A percentile compares a stretch with the other conserved stretches of the same genome.
Conservation (phyloP, 2,888 invertebrate genomes). For the Micoletzkya japonica region DNA sequence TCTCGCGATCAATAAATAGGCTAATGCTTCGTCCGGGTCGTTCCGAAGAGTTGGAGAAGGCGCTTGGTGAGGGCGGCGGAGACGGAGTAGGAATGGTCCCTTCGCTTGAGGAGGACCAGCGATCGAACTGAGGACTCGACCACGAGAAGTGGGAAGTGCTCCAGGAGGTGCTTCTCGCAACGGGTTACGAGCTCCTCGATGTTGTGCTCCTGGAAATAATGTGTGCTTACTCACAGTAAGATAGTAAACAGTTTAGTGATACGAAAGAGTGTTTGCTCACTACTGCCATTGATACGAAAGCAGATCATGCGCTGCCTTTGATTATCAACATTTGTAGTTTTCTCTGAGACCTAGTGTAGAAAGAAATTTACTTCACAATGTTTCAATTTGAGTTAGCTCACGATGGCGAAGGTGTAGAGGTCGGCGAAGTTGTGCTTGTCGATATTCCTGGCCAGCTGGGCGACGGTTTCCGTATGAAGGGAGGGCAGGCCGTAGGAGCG, state of each 20-base stretch:
- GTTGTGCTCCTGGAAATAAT: slow-evolving; percentile 30
- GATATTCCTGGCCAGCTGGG: slow-evolving; percentile 76
- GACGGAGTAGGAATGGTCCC: slow-evolving; percentile 20
- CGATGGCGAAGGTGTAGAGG: slow-evolving; percentile 73
- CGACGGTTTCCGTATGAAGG: slow-evolving; percentile 81
- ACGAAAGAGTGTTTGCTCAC: neutral
- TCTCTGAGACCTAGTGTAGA: neutral
- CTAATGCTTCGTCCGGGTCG: no score
- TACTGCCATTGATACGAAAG: neutral
- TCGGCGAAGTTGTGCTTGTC: slow-evolving; percentile 86
- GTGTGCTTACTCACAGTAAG: neutral
- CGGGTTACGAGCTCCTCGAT: slow-evolving; percentile 20
- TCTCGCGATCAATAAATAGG: no score
- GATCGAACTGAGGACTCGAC: slow-evolving; percentile 21
- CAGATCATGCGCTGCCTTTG: neutral
- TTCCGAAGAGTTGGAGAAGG: slow-evolving; percentile 4
- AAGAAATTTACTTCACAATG: neutral
- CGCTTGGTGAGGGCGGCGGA: slow-evolving; percentile 18
- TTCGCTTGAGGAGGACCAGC: slow-evolving; percentile 21
- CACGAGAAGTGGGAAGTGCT: slow-evolving; percentile 31
- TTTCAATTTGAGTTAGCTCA: slow-evolving; percentile 19
- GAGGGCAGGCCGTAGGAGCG: slow-evolving; percentile 88
- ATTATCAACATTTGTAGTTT: neutral
- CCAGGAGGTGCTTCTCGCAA: slow-evolving; percentile 33
- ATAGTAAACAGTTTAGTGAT: neutral